These are phyloP conservation scores for Eubasilissa regina DNA, from an alignment of 1,140 invertebrate species.

Conservation along the genomic window DNA sequence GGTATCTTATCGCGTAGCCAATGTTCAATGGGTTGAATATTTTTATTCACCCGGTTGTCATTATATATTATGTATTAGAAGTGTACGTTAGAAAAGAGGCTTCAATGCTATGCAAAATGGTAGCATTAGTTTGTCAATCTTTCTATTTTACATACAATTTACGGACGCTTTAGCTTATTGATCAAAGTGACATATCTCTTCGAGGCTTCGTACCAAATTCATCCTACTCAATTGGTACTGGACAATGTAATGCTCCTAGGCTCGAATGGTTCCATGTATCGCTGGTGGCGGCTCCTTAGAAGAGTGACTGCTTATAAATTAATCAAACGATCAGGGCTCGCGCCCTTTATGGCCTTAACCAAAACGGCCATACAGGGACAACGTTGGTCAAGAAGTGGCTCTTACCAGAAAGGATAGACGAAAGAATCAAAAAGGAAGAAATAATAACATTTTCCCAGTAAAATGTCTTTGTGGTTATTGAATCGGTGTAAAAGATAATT, in stretches of 20 bases:
- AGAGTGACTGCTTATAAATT: slow-evolving; percentile 52
- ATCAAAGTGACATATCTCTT: slow-evolving; percentile 26
- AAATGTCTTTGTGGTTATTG: no score
- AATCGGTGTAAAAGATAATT: no score
- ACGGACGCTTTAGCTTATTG: background rate
- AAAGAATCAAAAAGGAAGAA: background rate
- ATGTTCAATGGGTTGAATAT: no score
- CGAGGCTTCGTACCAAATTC: slow-evolving; percentile 13
- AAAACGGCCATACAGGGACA: slow-evolving; percentile 15
- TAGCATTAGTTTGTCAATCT: background rate
- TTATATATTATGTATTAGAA: background rate
- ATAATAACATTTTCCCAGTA: no score
- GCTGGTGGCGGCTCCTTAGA: slow-evolving; percentile 26
- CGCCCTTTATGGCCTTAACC: slow-evolving; percentile 12
- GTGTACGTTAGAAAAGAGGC: background rate
- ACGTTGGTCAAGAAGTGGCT: background rate
- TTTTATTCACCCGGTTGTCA: no score
- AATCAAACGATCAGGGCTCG: slow-evolving; percentile 40
- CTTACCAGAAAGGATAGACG: slow-evolving; percentile 2
- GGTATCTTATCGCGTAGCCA: no score
- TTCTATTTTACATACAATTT: background rate
- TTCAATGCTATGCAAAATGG: background rate
- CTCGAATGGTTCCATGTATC: slow-evolving; percentile 5
- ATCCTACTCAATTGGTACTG: slow-evolving; percentile 4
- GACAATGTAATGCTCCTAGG: slow-evolving; percentile 23